Base-by-base conservation (phyloP, 2,888 invertebrate genomes). In the Hypomecis atomaria region DNA sequence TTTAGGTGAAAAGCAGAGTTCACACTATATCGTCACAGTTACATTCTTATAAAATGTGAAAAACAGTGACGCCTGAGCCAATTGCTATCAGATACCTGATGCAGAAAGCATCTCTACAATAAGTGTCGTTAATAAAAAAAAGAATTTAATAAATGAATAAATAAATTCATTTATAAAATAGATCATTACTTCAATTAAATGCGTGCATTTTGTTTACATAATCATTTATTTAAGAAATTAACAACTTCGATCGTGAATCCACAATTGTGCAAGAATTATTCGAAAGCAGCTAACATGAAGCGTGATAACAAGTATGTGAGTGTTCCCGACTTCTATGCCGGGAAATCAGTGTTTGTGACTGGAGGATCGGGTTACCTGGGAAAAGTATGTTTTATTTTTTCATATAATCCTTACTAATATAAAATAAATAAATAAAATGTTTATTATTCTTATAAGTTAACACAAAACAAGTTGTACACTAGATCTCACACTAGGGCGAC, bases 351-450 rank as follows among this genome's bases (percentile, higher is more conserved):
- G 0, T 78, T 84, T 11, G 65, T 84, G 0, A 83, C 83, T 7
- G 84, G 84, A 7, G 82, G 72, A 2, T 80, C 83, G 4, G 84
- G 84, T 0, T 84, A 78, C 48, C 55, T 83, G 11, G 62, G 62
- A 52, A 50, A 55, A 36, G 59, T 67, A 38, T 11, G 10, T 49
- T 55, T 13, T 44, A 49, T 62, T 54, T 44, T 44, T 11, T n/a
- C n/a, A 48, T 34, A 34, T 36, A 36, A 36, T 49, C 9, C 33
- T 49, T 49, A 36, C 6, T 13, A 8, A 47, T 4, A 23, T 13
- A 1, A 13, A n/a, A n/a, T n/a, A n/a, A n/a, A n/a, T n/a, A n/a
- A n/a, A n/a, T n/a, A n/a, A n/a, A n/a, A n/a, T n/a, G n/a, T n/a
- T n/a, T n/a, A n/a, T n/a, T n/a, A n/a, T n/a, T n/a, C n/a, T n/a